These are phyloP conservation scores for Pristionchus japonicus DNA, from an alignment of 2,888 invertebrate species.

Conservation along the genomic window DNA sequence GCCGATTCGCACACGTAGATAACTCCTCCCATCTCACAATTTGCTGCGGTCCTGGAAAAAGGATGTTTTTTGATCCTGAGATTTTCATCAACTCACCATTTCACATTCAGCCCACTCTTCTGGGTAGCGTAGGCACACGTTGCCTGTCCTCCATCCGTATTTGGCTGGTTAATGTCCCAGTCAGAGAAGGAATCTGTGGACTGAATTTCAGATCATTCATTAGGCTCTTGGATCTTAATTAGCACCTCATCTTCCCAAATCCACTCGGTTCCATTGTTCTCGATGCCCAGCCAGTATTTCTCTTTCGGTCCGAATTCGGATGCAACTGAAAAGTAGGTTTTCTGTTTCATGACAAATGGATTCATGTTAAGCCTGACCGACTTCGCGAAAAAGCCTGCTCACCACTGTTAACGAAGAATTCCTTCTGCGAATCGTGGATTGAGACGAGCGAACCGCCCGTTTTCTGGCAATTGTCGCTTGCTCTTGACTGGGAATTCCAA, in stretches of 20 bases:
- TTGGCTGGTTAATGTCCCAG: neutral
- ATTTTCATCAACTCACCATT: too few species aligned
- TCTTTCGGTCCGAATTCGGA: neutral
- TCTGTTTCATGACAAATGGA: neutral
- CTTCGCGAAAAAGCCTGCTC: neutral
- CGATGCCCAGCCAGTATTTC: neutral
- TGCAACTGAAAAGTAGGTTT: neutral
- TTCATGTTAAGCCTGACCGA: too few species aligned
- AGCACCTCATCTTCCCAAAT: neutral
- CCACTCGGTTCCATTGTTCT: neutral
- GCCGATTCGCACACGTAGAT: neutral
- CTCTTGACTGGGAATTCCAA: neutral
- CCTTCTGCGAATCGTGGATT: neutral
- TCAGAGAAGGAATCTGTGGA: neutral
- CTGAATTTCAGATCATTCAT: too few species aligned
- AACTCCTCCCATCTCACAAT: neutral
- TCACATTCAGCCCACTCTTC: neutral
- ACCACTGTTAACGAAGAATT: slow-evolving; percentile 13
- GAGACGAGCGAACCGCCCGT: neutral
- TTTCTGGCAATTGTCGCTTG: neutral
- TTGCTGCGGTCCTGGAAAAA: neutral
- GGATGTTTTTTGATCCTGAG: neutral
- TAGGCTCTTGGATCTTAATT: too few species aligned
- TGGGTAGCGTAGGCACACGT: neutral
- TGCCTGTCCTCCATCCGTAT: neutral